phyloP scores from a whole-genome alignment of 2,797 vertebrate genomes.

The Borostomias antarcticus region DNA sequence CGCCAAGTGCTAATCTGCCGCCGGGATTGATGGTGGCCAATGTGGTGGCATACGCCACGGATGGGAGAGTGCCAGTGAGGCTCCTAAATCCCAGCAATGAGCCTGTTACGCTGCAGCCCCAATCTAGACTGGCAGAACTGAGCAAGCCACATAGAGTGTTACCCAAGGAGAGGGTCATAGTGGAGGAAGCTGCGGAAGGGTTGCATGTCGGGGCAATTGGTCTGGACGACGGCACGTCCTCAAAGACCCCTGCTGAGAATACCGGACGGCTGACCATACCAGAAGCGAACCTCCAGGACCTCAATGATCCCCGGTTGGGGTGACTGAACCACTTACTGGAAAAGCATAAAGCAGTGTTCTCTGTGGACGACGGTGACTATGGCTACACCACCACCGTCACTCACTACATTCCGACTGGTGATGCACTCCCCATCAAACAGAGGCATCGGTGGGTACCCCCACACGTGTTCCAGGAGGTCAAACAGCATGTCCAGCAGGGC shows the following conservation, averaged over 20 bases:
- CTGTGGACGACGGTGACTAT: conserved; percentile 9
- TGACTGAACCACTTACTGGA: conserved; percentile 1
- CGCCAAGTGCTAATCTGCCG: background rate
- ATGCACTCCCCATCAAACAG: conserved; percentile 18
- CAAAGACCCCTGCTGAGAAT: too few species aligned
- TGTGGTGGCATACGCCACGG: conserved; percentile 1
- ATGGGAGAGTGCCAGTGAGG: background rate
- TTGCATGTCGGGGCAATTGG: background rate
- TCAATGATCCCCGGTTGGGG: too few species aligned
- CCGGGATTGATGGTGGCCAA: conserved; percentile 17
- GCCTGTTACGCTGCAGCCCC: background rate
- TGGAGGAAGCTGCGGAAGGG: conserved; percentile 9
- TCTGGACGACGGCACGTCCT: too few species aligned
- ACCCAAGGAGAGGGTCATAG: background rate
- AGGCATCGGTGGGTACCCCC: conserved; percentile 12
- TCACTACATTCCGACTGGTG: conserved; percentile 10
- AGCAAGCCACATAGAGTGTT: conserved; percentile 12
- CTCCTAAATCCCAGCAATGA: background rate
- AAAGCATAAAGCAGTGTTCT: conserved; percentile 14
- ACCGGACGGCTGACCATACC: too few species aligned
- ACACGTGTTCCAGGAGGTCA: conserved; percentile 29
- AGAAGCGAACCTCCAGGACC: too few species aligned
- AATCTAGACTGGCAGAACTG: background rate
- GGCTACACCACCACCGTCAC: conserved; percentile 17
- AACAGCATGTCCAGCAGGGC: conserved; percentile 14